Percentiles rank a stretch among this genome's conserved stretches.
Conservation (phyloP, 1,140 invertebrate species). For the Trichonephila clavata region DNA sequence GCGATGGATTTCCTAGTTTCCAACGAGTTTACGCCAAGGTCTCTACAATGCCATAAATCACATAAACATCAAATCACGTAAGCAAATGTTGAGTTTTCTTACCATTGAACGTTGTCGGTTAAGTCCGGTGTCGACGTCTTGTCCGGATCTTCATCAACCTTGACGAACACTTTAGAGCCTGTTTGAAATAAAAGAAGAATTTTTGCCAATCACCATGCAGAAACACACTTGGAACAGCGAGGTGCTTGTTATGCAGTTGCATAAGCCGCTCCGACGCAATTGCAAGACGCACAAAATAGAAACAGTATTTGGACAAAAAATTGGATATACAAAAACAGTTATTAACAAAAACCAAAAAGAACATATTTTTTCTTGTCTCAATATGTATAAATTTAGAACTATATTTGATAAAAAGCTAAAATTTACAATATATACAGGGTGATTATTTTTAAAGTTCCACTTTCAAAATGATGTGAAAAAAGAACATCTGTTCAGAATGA, state of each 20-base stretch:
- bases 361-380: too few species aligned
- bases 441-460: too few species aligned
- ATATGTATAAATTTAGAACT: too few species aligned
- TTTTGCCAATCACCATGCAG: constrained; percentile 68
- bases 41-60: too few species aligned
- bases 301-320: not conserved
- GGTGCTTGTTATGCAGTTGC: constrained; percentile 33
- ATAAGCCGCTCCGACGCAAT: constrained; percentile 2
- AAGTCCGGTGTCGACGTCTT: constrained; percentile 55
- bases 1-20: too few species aligned
- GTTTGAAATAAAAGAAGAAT: constrained; percentile 58
- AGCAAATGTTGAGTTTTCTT: not conserved
- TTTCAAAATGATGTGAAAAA: too few species aligned
- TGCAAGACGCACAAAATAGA: constrained; percentile 30
- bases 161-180: constrained; percentile 51
- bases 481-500: too few species aligned
- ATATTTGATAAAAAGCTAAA: not conserved
- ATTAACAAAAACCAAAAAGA: too few species aligned
- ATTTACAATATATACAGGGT: not conserved
- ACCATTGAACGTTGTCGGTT: constrained; percentile 33
- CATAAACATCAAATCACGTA: too few species aligned
- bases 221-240: constrained; percentile 28
- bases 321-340: too few species aligned
- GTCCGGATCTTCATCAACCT: constrained; percentile 43
- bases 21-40: too few species aligned